phyloP scores from a whole-genome alignment of 1,140 invertebrate genomes.

The Ceratosolen solmsi region DNA sequence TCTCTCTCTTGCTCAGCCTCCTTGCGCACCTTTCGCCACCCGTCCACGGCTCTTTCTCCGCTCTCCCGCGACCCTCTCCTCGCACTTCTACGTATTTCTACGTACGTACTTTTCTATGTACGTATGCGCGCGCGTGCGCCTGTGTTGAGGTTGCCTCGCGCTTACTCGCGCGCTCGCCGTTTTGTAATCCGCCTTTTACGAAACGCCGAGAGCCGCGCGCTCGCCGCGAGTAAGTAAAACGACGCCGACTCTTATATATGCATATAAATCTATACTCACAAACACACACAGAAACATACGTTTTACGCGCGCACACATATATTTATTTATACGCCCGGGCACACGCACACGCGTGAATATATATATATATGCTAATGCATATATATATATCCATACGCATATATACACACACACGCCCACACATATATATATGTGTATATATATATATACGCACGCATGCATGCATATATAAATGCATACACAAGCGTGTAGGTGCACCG shows the following conservation, averaged over 20 bases:
- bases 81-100: not conserved
- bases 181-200: slow-evolving; percentile 71
- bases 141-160: not conserved
- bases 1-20: not conserved
- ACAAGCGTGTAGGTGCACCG: not conserved
- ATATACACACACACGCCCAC: not conserved
- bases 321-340: no score
- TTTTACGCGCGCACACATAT: no score
- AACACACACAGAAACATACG: not conserved
- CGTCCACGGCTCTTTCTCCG: slow-evolving; percentile 37
- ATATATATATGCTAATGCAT: no score
- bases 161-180: slow-evolving; percentile 54
- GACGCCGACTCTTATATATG: not conserved
- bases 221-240: slow-evolving; percentile 27
- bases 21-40: not conserved
- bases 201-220: slow-evolving; percentile 57
- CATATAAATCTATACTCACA: no score
- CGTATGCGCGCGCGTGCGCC: no score
- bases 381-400: not conserved
- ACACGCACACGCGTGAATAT: not conserved
- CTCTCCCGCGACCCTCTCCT: not conserved
- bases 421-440: no score
- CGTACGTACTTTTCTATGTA: not conserved
- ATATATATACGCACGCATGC: not conserved
- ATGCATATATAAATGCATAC: not conserved